phyloP scores from a whole-genome alignment of 2,797 vertebrate species.

The Enteromius thamalakanensis region DNA sequence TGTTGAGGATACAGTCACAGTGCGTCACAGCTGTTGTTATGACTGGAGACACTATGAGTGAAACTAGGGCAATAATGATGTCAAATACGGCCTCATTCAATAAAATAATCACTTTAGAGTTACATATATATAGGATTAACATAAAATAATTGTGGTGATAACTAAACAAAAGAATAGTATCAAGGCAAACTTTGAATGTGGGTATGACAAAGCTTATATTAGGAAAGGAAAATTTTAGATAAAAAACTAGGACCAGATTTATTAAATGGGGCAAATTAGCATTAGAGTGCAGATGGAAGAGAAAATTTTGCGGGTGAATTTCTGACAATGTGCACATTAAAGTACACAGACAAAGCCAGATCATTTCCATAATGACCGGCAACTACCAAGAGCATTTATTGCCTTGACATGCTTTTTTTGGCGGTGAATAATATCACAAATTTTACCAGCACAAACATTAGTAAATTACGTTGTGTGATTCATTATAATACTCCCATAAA shows the following conservation, averaged over 20 bases:
- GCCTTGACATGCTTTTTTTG: not conserved
- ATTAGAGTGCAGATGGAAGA: not conserved
- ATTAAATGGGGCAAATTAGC: not conserved
- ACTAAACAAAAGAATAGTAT: not conserved
- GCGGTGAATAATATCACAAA: not conserved
- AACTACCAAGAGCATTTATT: not conserved
- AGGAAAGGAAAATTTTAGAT: not conserved
- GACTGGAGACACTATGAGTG: constrained; percentile 20
- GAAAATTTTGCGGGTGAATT: not conserved
- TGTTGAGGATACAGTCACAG: not conserved
- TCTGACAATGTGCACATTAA: not conserved
- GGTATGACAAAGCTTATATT: not conserved
- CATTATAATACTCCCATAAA: not conserved
- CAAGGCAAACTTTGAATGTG: not conserved
- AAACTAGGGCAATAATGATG: constrained; percentile 17
- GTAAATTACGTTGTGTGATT: not conserved
- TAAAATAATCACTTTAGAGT: constrained; percentile 3
- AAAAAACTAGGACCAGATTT: not conserved
- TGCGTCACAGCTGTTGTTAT: constrained; percentile 52
- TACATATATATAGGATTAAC: not conserved
- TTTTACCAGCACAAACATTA: not conserved
- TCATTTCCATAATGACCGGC: not conserved
- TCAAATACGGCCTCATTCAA: not conserved
- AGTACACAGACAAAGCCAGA: not conserved
- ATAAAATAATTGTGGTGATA: not conserved